phyloP scores from a whole-genome alignment of 2,113 vertebrate genomes.

The Malurus elegans region DNA sequence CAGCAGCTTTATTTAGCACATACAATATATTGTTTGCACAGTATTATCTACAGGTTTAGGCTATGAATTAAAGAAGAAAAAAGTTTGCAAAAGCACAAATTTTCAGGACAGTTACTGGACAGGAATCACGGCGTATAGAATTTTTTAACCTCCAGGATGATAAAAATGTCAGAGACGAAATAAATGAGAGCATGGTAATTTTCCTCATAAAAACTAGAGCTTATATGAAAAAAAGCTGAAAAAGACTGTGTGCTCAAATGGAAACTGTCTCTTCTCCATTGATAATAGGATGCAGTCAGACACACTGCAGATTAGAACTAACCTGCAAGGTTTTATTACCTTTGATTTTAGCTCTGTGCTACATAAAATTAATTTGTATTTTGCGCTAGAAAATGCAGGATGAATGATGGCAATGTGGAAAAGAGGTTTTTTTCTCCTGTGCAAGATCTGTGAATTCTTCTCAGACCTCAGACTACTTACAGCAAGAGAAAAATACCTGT shows the following conservation, averaged over 20 bases:
- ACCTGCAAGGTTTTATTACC: background rate
- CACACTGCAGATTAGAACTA: background rate
- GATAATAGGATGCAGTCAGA: constrained; percentile 1
- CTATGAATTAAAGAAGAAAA: background rate
- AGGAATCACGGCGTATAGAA: background rate
- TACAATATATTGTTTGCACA: background rate
- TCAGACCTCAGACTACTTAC: background rate
- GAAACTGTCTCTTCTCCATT: background rate
- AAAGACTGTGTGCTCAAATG: background rate
- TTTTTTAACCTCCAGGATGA: background rate
- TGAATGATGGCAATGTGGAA: constrained; percentile 25
- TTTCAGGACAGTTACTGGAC: background rate
- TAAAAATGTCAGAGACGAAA: constrained; percentile 15
- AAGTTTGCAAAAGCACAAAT: background rate
- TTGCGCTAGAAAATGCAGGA: constrained; percentile 37
- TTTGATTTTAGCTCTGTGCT: background rate
- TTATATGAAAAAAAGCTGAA: background rate
- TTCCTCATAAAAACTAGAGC: background rate
- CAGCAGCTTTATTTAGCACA: background rate
- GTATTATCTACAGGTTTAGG: background rate
- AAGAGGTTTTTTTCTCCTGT: background rate
- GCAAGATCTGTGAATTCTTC: background rate
- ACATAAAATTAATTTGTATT: constrained; percentile 58
- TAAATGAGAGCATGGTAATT: background rate
- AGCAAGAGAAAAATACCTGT: background rate